Evolutionary conservation across 92 coral and sea anemone genomes (phyloP).

Genomic region (Palythoa grandiflora): DNA sequence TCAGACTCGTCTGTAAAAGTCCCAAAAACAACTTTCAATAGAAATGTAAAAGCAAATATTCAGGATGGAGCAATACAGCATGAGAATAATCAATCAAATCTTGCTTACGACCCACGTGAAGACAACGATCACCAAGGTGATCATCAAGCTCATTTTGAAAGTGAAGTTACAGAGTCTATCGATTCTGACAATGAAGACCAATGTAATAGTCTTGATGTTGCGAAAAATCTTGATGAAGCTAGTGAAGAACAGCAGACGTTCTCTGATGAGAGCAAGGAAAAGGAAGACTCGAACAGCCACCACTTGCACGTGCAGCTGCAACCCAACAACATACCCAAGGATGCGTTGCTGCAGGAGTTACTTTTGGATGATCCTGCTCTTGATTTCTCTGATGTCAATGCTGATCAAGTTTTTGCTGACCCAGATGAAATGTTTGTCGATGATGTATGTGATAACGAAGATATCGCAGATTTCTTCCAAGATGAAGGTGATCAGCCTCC

Average conservation of each 20-base stretch:
- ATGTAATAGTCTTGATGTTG: background rate
- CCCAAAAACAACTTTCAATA: slow-evolving; percentile 38
- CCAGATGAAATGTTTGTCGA: too few species aligned
- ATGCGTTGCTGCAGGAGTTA: too few species aligned
- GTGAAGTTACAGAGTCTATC: background rate
- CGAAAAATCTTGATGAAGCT: background rate
- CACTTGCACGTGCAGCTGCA: background rate
- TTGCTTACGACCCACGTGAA: background rate
- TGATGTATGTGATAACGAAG: too few species aligned
- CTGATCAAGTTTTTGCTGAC: too few species aligned
- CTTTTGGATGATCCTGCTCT: too few species aligned
- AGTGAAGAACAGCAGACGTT: background rate
- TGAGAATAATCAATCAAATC: background rate
- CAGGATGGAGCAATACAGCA: background rate
- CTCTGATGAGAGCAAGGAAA: slow-evolving; percentile 4
- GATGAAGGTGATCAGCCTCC: too few species aligned
- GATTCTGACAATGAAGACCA: background rate
- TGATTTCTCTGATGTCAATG: too few species aligned
- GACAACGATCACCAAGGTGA: background rate
- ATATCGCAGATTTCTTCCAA: too few species aligned
- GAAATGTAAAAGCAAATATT: background rate
- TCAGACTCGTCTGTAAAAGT: slow-evolving; percentile 55
- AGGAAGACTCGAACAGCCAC: background rate
- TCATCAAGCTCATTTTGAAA: background rate
- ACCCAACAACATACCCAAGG: too few species aligned